These are phyloP conservation scores for Ambastaia sidthimunki DNA, from an alignment of 2,797 vertebrate genomes.

Conservation along the genomic window DNA sequence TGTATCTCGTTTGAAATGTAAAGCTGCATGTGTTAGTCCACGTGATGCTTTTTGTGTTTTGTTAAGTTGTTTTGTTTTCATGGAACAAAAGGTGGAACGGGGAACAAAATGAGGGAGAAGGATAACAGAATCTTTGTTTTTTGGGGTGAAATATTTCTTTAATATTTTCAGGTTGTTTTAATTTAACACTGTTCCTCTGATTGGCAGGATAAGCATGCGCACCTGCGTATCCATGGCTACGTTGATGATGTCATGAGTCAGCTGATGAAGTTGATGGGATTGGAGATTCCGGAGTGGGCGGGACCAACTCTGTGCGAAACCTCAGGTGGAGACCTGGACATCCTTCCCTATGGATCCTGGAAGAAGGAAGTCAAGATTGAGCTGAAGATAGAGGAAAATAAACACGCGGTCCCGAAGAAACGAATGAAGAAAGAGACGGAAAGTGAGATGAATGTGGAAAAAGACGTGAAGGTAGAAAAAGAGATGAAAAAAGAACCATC, in stretches of 20 bases:
- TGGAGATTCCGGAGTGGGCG: slow-evolving; percentile 88
- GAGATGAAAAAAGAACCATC: slow-evolving; percentile 52
- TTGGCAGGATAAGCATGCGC: slow-evolving; percentile 87
- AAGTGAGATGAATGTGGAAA: slow-evolving; percentile 35
- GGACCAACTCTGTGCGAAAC: slow-evolving; percentile 82
- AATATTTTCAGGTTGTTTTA: neutral
- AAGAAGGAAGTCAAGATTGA: slow-evolving; percentile 60
- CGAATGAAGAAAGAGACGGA: slow-evolving; percentile 44
- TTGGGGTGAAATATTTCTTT: no score
- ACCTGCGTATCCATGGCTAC: slow-evolving; percentile 87
- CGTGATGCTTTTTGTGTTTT: neutral
- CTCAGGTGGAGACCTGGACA: slow-evolving; percentile 54
- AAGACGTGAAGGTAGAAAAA: slow-evolving; percentile 60
- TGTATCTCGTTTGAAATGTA: slow-evolving; percentile 14
- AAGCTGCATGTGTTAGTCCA: neutral
- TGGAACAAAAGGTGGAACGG: neutral
- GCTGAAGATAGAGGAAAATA: slow-evolving; percentile 64
- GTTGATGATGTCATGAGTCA: slow-evolving; percentile 90
- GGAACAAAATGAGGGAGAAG: neutral
- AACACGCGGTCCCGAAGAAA: slow-evolving; percentile 51
- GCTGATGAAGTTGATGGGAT: slow-evolving; percentile 86
- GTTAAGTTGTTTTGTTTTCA: neutral
- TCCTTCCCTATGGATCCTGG: slow-evolving; percentile 41
- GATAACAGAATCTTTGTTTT: no score
- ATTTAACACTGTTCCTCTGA: neutral